These are phyloP conservation scores for Tipula confusa DNA, from an alignment of 2,888 invertebrate species.

Conservation along the genomic window DNA sequence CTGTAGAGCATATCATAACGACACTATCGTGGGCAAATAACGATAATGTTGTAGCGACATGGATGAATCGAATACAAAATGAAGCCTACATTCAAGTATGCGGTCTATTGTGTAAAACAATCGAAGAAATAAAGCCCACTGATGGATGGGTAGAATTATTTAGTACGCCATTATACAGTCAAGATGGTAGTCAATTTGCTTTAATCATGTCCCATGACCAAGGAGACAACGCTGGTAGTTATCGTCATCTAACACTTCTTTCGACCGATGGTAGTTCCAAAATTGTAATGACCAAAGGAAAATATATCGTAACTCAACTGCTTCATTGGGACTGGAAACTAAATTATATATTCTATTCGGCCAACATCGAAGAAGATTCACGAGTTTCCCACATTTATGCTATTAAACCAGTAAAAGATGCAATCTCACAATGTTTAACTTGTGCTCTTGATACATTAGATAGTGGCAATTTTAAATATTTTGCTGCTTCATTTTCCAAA, in stretches of 20 bases:
- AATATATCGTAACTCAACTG: conserved; percentile 68
- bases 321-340: conserved; percentile 65
- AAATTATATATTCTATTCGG: conserved; percentile 74
- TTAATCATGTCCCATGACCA: conserved; percentile 65
- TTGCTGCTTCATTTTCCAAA: conserved; percentile 61
- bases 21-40: conserved; percentile 73
- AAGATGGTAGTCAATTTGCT: conserved; percentile 63
- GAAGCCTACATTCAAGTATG: conserved; percentile 62
- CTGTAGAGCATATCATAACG: conserved; percentile 52
- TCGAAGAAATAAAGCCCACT: conserved; percentile 40
- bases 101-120: conserved; percentile 42
- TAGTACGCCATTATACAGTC: conserved; percentile 64
- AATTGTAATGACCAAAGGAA: conserved; percentile 57
- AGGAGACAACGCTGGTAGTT: conserved; percentile 52
- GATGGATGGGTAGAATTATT: conserved; percentile 79
- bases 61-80: conserved; percentile 89
- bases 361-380: conserved; percentile 70
- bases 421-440: conserved; percentile 64
- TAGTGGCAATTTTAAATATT: conserved; percentile 44
- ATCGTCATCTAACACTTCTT: conserved; percentile 63
- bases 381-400: conserved; percentile 77
- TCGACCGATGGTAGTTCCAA: conserved; percentile 42
- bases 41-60: conserved; percentile 66
- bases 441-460: conserved; percentile 54
- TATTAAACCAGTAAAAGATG: conserved; percentile 54